Evolutionary conservation across 2,113 vertebrate genomes (phyloP).

Genomic region (Cheirogaleus medius): DNA sequence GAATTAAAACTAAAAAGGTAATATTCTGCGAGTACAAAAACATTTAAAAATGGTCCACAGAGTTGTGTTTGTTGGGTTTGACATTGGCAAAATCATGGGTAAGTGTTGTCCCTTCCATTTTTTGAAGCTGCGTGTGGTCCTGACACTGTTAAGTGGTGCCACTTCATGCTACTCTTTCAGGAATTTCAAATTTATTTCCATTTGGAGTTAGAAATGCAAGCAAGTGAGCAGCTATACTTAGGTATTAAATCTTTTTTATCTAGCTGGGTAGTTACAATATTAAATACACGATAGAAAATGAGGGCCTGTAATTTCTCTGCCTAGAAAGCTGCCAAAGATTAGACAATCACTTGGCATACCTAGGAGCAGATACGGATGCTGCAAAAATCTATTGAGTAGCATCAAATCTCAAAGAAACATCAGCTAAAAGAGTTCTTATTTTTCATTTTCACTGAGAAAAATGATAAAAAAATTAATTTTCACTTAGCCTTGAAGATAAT

Average conservation of each 20-base stretch:
- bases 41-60: neutral
- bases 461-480: slow-evolving; percentile 32
- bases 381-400: neutral
- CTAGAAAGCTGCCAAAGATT: neutral
- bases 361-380: neutral
- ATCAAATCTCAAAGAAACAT: neutral
- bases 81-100: neutral
- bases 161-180: neutral
- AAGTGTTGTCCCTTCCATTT: neutral
- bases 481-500: neutral
- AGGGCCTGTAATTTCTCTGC: neutral
- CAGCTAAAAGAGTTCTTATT: neutral
- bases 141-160: neutral
- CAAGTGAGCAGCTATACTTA: neutral
- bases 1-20: neutral
- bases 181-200: neutral
- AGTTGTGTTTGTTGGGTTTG: neutral
- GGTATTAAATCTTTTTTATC: neutral
- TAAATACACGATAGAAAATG: neutral
- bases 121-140: neutral
- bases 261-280: neutral
- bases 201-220: slow-evolving; percentile 27
- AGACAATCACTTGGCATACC: neutral
- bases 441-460: slow-evolving; percentile 16
- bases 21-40: neutral